A percentile compares a stretch with the other conserved stretches of the same genome.
These are phyloP conservation scores for Porites rus DNA, from an alignment of 92 coral and sea anemone genomes.

Conservation along the genomic window DNA sequence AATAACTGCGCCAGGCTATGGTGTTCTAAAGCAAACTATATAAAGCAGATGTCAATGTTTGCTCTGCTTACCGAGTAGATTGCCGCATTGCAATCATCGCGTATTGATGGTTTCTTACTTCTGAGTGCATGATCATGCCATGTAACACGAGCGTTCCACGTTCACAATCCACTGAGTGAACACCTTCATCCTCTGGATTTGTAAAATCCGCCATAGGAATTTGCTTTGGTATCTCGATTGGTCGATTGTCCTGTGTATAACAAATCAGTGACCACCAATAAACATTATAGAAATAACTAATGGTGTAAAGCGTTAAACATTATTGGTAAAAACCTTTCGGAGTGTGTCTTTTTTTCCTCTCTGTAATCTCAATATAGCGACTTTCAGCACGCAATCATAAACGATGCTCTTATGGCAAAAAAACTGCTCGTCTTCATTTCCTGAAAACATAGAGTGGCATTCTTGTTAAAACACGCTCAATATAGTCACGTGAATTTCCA, in stretches of 20 bases:
- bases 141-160: constrained; percentile 14
- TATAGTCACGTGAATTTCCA: not conserved
- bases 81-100: not conserved
- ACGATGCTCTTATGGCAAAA: not conserved
- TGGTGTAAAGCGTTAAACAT: not conserved
- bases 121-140: constrained; percentile 33
- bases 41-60: too few relatives aligned
- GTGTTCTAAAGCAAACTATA: too few relatives aligned
- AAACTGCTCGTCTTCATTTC: not conserved
- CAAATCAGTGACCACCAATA: too few relatives aligned
- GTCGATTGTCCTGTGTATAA: constrained; percentile 36
- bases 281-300: not conserved
- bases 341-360: not conserved
- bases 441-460: constrained; percentile 7
- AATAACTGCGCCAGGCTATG: too few relatives aligned
- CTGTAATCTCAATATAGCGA: not conserved
- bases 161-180: constrained; percentile 6
- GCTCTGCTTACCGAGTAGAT: constrained; percentile 1
- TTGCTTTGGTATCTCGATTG: not conserved
- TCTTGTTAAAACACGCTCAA: not conserved
- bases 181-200: constrained; percentile 16
- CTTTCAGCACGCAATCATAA: not conserved
- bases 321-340: not conserved
- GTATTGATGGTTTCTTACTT: constrained; percentile 16
- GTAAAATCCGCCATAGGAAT: constrained; percentile 27